Evolutionary conservation across 2,888 invertebrate genomes (phyloP), one percentile per base, ranked within the genome.

Genomic region (Zygaena filipendulae): DNA sequence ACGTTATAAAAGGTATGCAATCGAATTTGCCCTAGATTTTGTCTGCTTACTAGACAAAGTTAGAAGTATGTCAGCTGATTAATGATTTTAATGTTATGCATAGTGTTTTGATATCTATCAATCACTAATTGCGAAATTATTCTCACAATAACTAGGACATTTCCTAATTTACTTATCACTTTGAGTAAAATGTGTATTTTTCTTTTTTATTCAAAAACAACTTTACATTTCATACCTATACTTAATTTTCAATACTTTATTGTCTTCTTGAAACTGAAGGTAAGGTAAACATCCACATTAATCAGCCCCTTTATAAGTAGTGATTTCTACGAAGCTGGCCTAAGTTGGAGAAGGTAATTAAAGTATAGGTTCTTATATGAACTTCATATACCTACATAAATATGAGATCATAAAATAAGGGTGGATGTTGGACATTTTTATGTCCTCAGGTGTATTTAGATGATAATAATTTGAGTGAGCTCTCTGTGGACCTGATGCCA

Each of bases 381-480:
- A n/a, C n/a, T n/a, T n/a, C n/a, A n/a, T n/a, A n/a, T n/a, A n/a
- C n/a, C n/a, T n/a, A n/a, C n/a, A n/a, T n/a, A n/a, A n/a, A n/a
- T n/a, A n/a, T n/a, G n/a, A n/a, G n/a, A n/a, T n/a, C n/a, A n/a
- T 6, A 16, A 16, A 16, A 16, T 16, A 16, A 16, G 16, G 7
- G 7, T 16, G 16, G 16, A 7, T 16, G 7, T 6, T 4, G 7
- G 16, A 16, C 4, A 16, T 16, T 16, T 7, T 16, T 16, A 16
- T 6, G 16, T 32, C 32, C 35, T 49, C 58, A 87, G 85, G 58
- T 88, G 20, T 84, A 87, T 43, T 52, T 88, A 23, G 85, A 86
- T 39, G 74, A 85, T 44, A 86, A 86, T 51, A 74, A 81, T 11
- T 52, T 88, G 21, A 81, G 67, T 43, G 80, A 82, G 29, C 54